Conservation (phyloP, 2,113 vertebrate genomes). For the Ictidomys tridecemlineatus region DNA sequence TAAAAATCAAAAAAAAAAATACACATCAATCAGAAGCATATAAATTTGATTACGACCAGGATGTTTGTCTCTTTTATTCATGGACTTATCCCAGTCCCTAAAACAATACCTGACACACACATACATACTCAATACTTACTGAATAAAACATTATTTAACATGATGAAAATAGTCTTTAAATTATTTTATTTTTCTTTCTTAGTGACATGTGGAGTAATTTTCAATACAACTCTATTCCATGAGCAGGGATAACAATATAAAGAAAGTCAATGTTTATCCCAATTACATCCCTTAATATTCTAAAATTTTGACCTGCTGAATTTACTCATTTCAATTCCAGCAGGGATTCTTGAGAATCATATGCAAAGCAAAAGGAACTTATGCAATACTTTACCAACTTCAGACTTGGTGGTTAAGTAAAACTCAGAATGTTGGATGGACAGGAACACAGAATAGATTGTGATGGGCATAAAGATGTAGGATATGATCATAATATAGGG, state of each 20-base stretch:
- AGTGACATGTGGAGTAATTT: not conserved
- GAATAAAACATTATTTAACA: not conserved
- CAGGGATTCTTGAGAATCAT: not conserved
- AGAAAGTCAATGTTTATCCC: not conserved
- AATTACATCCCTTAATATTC: not conserved
- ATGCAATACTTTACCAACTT: not conserved
- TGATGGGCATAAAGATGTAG: not conserved
- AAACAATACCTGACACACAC: not conserved
- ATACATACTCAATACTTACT: not conserved
- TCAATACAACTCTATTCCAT: not conserved
- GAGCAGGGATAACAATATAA: not conserved
- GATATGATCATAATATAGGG: not conserved
- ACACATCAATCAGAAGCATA: not conserved
- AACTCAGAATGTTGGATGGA: not conserved
- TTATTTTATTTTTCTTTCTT: not conserved
- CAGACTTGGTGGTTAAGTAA: not conserved
- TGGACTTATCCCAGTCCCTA: not conserved
- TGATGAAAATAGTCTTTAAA: not conserved
- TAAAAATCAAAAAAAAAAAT: too few relatives aligned
- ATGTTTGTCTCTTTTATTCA: not conserved
- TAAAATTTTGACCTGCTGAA: not conserved
- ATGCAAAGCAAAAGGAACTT: not conserved
- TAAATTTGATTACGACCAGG: not conserved
- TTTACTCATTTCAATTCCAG: not conserved
- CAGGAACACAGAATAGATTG: not conserved